Base-by-base conservation (phyloP, 2,797 vertebrate species). In the Catharus ustulatus region DNA sequence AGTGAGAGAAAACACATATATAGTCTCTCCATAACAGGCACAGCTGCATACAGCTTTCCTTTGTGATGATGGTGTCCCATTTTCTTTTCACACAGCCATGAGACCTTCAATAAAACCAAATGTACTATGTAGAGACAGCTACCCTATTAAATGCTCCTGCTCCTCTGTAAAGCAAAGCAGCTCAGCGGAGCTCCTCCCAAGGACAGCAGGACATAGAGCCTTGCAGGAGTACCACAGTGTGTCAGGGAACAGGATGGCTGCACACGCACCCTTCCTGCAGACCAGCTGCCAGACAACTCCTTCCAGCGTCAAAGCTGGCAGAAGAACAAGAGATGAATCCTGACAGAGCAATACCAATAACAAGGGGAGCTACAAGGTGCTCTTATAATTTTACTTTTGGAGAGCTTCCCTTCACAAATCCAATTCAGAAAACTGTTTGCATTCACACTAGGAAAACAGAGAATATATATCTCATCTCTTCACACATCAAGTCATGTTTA, bases 401-500 rank as follows among this genome's bases (percentile, higher is more conserved):
- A 91, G 67, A 88, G 36, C 75, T 8, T 84, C 21, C 36, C 45
- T 90, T 75, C 67, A 75, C 73, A 95, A 91, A 61, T 38, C 23
- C 19, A 34, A 20, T 61, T 76, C 38, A 49, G 73, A 66, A 91
- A 92, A 63, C 30, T 84, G 81, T 88, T 92, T 89, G 42, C 58
- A 52, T 91, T 92, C 84, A 61, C 30, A 32, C 59, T 57, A 59
- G 13, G 34, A 86, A 85, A 90, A 81, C 49, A 89, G 40, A 82
- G 83, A 91, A 84, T 51, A 58, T 27, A 7, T 30, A 82, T 46
- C 72, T 78, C 52, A 22, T 88, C 63, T 81, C 73, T 89, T 95
- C 92, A 89, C 93, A 94, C 81, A 83, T 92, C 94, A 87, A 93
- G 66, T 59, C 84, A 32, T 93, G 82, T 94, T 95, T 94, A 92